A percentile compares a stretch with the other conserved stretches of the same genome.
phyloP scores from a whole-genome alignment of 2,888 invertebrate genomes.

The Drosophila tripunctata region DNA sequence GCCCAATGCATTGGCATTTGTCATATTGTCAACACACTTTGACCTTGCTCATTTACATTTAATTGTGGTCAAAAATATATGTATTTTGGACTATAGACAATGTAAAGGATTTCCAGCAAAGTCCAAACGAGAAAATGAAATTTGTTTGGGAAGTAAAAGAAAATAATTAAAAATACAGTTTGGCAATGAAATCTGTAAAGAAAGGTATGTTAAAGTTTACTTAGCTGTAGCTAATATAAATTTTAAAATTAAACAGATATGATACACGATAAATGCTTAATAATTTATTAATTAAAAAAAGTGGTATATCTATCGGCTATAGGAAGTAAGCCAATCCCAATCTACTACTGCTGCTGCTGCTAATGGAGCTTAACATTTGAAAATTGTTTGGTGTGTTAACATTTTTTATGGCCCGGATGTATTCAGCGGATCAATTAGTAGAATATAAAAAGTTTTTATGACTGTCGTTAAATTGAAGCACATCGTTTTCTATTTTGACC shows the following conservation, averaged over 20 bases:
- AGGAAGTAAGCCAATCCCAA: background rate
- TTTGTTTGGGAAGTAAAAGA: background rate
- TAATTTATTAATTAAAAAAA: too few species aligned
- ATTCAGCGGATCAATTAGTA: constrained; percentile 60
- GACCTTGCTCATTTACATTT: constrained; percentile 14
- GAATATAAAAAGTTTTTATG: constrained; percentile 62
- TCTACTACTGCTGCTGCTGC: too few species aligned
- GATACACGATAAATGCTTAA: too few species aligned
- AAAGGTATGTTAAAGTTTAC: too few species aligned
- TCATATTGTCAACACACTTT: constrained; percentile 14
- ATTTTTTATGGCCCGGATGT: constrained; percentile 63
- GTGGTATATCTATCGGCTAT: background rate
- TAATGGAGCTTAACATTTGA: background rate
- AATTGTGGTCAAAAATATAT: background rate
- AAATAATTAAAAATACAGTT: too few species aligned
- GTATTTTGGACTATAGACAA: background rate
- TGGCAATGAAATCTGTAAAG: too few species aligned
- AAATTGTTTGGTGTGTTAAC: constrained; percentile 30
- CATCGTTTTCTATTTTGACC: constrained; percentile 47
- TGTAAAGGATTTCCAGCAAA: background rate
- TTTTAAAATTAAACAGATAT: too few species aligned
- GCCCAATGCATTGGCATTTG: constrained; percentile 2
- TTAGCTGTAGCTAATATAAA: too few species aligned
- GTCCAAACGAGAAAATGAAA: background rate
- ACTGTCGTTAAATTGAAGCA: constrained; percentile 52